Evolutionary conservation across 1,140 invertebrate species (phyloP), one percentile per base, ranked within the genome.

Genomic region (Helicoverpa zea): DNA sequence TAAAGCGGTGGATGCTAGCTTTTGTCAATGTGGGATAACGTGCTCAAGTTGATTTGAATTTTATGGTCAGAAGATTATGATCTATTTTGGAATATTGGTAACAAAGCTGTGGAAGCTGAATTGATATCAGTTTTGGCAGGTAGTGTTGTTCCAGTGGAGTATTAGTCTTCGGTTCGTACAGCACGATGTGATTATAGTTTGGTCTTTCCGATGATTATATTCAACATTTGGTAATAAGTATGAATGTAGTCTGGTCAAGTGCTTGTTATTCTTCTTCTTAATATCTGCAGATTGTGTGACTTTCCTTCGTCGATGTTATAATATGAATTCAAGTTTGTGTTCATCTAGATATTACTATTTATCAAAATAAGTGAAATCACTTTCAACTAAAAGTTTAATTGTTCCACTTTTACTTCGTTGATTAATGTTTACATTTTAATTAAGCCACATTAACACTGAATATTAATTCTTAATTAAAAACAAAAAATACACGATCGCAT

Each of bases 1-100:
- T 66, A 66, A 66, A 35, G 35, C 10, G 43, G 14, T 66, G 63
- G 43, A 66, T 49, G 63, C 35, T 2, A 30, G 61, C 16, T 43
- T 43, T 43, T 58, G 18, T 58, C n/a, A 58, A 3, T 16, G 54
- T 16, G 18, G 18, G 2, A 59, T 59, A 10, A 59, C 12, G 10
- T 2, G 63, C n/a, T 16, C 16, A 9, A 43, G 30, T 18, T 66
- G 63, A 66, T 66, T 35, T 12, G 30, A 5, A 14, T 59, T 59
- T 59, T 59, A 59, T 59, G 58, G 35, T 59, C 10, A 59, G 14
- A 11, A 59, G 16, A 29, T 29, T 23, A 12, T 29, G 18, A 5
- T 59, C 10, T 23, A 59, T 59, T 59, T 59, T 59, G 2, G 18
- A 29, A 43, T 43, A 43, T 43, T 43, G 35, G 35, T 9, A 43